Evolutionary conservation across 2,888 invertebrate genomes (phyloP).

Genomic region (Osmoderma eremita): DNA sequence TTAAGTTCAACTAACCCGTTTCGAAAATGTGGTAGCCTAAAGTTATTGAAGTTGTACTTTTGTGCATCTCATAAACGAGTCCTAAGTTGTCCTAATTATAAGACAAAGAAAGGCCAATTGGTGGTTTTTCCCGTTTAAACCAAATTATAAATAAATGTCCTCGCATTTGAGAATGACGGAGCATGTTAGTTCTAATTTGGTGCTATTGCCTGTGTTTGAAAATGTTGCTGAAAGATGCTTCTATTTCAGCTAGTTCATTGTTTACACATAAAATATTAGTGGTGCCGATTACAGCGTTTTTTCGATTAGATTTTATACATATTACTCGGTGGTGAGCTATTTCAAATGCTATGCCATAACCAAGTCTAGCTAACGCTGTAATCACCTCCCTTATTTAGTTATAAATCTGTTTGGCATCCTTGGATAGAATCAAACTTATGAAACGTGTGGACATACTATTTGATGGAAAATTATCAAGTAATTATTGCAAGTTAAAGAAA

Average conservation of each 20-base stretch:
- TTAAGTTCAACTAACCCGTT: conserved; percentile 7
- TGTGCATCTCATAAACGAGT: conserved; percentile 22
- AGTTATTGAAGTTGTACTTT: not conserved
- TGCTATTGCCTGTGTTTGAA: not conserved
- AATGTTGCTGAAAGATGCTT: not conserved
- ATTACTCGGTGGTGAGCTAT: too few relatives aligned
- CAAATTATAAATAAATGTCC: conserved; percentile 35
- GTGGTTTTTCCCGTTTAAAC: conserved; percentile 38
- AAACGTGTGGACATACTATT: too few relatives aligned
- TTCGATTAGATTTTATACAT: too few relatives aligned
- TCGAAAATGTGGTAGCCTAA: not conserved
- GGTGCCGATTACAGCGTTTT: too few relatives aligned
- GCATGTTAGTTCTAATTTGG: conserved; percentile 13
- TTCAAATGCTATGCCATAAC: too few relatives aligned
- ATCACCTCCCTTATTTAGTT: too few relatives aligned
- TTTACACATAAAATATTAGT: too few relatives aligned
- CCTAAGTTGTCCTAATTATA: conserved; percentile 27
- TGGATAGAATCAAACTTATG: too few relatives aligned
- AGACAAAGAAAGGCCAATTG: conserved; percentile 31
- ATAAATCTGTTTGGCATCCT: too few relatives aligned
- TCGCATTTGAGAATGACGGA: conserved; percentile 4
- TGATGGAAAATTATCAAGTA: too few relatives aligned
- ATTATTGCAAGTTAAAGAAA: too few relatives aligned
- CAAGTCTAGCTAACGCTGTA: too few relatives aligned
- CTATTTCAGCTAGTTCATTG: not conserved